Evolutionary conservation across 2,888 invertebrate genomes (phyloP).

Genomic region (Tenthredo livida): DNA sequence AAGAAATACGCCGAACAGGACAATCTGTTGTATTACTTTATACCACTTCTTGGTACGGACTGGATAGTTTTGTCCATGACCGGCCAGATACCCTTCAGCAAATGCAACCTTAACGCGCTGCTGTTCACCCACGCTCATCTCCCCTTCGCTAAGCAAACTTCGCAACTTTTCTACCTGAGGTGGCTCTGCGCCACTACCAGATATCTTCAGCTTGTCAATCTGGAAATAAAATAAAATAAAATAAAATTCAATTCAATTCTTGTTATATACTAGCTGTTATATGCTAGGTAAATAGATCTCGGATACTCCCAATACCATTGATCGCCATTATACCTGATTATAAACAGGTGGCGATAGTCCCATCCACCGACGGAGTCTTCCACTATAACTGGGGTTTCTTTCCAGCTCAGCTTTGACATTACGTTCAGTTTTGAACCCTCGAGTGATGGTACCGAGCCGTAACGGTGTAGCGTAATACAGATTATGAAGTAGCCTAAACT

Average conservation of each 20-base stretch:
- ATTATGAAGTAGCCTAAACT: conserved; percentile 63
- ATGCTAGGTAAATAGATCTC: background rate
- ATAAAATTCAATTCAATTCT: background rate
- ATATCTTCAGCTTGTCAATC: conserved; percentile 22
- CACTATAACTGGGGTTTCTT: conserved; percentile 83
- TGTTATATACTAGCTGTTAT: background rate
- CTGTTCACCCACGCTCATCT: conserved; percentile 81
- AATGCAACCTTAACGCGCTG: conserved; percentile 92
- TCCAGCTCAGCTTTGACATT: conserved; percentile 85
- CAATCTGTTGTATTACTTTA: conserved; percentile 87
- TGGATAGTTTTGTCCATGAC: conserved; percentile 77
- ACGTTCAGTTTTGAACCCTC: conserved; percentile 91
- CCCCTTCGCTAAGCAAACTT: conserved; percentile 80
- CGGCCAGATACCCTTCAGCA: conserved; percentile 94
- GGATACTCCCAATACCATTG: background rate
- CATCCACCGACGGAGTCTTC: conserved; percentile 68
- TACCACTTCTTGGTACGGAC: conserved; percentile 80
- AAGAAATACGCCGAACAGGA: conserved; percentile 82
- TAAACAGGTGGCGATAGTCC: conserved; percentile 55
- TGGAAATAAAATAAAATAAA: conserved; percentile 30
- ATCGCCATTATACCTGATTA: conserved; percentile 26
- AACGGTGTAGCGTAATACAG: conserved; percentile 59
- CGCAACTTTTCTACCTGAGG: conserved; percentile 79
- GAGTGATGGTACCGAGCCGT: conserved; percentile 85
- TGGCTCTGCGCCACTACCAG: conserved; percentile 66